Conservation (phyloP, 92 coral and sea anemone species). For the Umimayanthus kanabou region DNA sequence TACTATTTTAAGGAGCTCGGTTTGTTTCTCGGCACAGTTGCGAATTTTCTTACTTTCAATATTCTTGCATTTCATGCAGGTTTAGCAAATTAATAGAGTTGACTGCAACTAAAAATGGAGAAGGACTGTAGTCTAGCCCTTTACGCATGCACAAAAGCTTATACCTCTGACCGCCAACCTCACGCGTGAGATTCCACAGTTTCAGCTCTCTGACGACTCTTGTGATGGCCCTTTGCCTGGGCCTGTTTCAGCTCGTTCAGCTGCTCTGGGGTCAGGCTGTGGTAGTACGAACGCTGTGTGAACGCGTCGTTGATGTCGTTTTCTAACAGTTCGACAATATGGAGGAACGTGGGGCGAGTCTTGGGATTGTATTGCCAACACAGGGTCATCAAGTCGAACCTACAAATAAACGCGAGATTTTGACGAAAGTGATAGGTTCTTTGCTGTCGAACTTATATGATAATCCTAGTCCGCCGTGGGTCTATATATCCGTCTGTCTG, state of each 20-base stretch:
- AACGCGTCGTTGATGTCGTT: constrained; percentile 63
- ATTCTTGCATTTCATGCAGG: neutral
- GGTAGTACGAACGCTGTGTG: constrained; percentile 79
- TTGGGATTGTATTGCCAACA: constrained; percentile 89
- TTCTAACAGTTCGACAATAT: constrained; percentile 72
- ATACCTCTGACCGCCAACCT: constrained; percentile 26
- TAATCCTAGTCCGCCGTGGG: neutral
- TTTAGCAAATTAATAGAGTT: neutral
- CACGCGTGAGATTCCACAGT: constrained; percentile 54
- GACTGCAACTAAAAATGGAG: no score
- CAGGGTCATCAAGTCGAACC: constrained; percentile 79
- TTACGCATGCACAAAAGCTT: constrained; percentile 12
- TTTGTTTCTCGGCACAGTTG: neutral
- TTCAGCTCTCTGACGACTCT: constrained; percentile 56
- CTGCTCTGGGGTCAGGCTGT: constrained; percentile 75
- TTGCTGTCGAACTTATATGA: neutral
- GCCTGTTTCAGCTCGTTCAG: constrained; percentile 51
- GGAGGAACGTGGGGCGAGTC: constrained; percentile 86
- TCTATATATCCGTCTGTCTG: neutral
- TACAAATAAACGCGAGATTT: constrained; percentile 29
- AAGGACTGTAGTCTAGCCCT: neutral
- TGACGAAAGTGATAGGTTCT: neutral
- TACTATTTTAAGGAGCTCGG: no score
- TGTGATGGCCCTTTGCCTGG: constrained; percentile 59
- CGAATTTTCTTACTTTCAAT: neutral